Conservation (phyloP, 2,113 vertebrate species). For the Corythaeola cristata region DNA sequence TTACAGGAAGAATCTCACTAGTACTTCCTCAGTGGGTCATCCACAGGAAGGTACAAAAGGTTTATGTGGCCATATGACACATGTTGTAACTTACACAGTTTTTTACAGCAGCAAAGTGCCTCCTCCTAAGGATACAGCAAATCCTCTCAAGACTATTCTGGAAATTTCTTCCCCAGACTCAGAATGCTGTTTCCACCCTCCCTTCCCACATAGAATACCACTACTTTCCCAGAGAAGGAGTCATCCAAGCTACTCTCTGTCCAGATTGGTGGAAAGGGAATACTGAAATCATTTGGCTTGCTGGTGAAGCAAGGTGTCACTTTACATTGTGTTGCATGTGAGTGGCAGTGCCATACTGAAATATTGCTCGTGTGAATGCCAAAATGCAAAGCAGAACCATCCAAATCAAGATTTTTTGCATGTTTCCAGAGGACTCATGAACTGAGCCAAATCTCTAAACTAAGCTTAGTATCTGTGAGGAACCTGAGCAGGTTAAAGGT, state of each 20-base stretch:
- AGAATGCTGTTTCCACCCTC: not conserved
- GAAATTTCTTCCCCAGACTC: not conserved
- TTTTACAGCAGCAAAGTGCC: not conserved
- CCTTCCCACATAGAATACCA: not conserved
- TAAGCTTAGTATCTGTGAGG: not conserved
- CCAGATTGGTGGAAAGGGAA: not conserved
- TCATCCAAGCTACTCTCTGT: not conserved
- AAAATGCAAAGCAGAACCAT: not conserved
- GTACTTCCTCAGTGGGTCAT: not conserved
- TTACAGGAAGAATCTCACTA: not conserved
- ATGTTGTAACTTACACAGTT: not conserved
- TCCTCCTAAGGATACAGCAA: accelerated
- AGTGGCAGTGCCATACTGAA: not conserved
- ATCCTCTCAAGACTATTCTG: not conserved
- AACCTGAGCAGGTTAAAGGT: not conserved
- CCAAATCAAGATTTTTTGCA: not conserved
- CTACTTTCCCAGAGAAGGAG: not conserved
- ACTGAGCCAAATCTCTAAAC: not conserved
- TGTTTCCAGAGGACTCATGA: not conserved
- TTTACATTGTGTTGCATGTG: accelerated
- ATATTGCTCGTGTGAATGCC: not conserved
- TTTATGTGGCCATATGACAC: not conserved
- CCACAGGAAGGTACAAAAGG: not conserved
- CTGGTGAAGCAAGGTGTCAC: not conserved
- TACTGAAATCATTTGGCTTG: not conserved